A percentile compares a stretch with the other conserved stretches of the same genome.
phyloP scores from a whole-genome alignment of 2,797 vertebrate species.

The Coendou prehensilis region DNA sequence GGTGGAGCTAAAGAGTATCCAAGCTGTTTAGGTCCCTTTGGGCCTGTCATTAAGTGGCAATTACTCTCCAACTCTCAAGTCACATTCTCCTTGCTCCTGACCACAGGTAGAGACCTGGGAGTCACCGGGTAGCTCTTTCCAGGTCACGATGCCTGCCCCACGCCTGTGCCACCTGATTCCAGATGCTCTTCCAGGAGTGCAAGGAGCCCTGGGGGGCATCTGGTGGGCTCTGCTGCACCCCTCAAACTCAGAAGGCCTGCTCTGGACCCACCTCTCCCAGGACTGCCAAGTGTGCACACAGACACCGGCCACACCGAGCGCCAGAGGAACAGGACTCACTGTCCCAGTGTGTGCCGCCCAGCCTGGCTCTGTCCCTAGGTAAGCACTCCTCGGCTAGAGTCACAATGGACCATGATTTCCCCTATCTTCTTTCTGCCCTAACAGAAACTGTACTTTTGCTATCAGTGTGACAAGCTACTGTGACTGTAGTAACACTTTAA shows the following conservation, averaged over 20 bases:
- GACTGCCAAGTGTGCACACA: neutral
- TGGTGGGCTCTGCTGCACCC: neutral
- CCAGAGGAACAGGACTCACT: neutral
- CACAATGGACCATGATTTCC: neutral
- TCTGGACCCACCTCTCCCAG: neutral
- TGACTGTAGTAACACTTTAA: neutral
- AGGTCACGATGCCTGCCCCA: neutral
- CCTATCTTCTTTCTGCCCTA: neutral
- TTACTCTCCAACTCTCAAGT: neutral
- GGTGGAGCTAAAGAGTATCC: neutral
- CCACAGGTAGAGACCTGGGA: neutral
- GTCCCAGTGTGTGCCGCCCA: neutral
- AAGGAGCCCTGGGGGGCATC: neutral
- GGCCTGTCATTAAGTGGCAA: neutral
- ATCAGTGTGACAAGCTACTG: neutral
- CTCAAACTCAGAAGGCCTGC: neutral
- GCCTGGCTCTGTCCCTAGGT: neutral
- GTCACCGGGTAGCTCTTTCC: neutral
- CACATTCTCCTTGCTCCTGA: neutral
- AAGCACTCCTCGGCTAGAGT: neutral
- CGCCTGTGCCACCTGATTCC: neutral
- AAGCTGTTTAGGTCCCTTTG: neutral
- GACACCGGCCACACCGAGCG: neutral
- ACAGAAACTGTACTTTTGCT: neutral
- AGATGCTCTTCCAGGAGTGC: neutral